Base-by-base conservation (phyloP, 2,797 vertebrate genomes). In the Trachurus trachurus region DNA sequence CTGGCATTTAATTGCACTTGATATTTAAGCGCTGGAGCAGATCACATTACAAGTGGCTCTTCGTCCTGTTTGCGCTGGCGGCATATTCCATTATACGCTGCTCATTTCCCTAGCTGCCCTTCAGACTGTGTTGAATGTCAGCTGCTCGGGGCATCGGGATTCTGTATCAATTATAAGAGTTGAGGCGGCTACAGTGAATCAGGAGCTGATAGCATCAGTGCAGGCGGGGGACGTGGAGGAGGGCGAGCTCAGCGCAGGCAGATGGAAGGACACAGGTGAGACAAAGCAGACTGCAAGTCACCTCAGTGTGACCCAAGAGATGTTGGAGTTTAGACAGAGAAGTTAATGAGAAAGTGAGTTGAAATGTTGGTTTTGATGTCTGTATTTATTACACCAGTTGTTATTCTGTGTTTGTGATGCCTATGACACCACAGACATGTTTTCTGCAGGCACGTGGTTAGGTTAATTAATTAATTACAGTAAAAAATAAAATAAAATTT, bases 121-220 rank as follows among this genome's bases (percentile, higher is more conserved):
- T 97, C 94, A 96, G 96, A 94, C 94, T 87, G 80, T 82, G 91
- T 69, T 87, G 89, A 95, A 96, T 93, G 90, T 93, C 95, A 95
- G 93, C 94, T 93, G 93, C 93, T 75, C 49, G 82, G 90, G 95
- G 93, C 91, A 74, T 22, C 50, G 53, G 81, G 88, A 92, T 94
- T 94, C 73, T 68, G 85, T 95, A 96, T 96, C 96, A 96, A 95
- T 97, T 96, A 92, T 94, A 80, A 78, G 84, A 91, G 90, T 79
- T 79, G 76, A 93, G 87, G 90, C 66, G 83, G 90, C 86, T 88
- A 80, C 71, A 88, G 93, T 96, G 96, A 93, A 94, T 96, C 94
- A 91, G 92, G 87, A 84, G 87, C 80, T 93, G 96, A 96, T 96
- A 95, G 66, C 91, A 96, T 97, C 96, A 89, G 52, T 88, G 89